phyloP scores from a whole-genome alignment of 2,113 vertebrate species.

The Tragelaphus strepsiceros region DNA sequence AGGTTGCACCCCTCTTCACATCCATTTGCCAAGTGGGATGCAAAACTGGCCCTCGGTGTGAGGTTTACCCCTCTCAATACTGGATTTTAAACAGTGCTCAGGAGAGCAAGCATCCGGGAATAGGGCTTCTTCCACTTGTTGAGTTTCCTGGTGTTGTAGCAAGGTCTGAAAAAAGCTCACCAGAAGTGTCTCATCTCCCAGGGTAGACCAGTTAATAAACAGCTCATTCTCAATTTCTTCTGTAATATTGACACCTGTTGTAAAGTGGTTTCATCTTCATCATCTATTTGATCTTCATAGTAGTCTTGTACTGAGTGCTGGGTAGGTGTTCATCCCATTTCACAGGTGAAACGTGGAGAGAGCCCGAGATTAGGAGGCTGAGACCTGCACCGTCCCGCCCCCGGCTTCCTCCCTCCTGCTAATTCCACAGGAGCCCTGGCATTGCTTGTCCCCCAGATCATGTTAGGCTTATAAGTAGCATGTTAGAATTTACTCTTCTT shows the following conservation, averaged over 20 bases:
- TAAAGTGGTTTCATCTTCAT: not conserved
- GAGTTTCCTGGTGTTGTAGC: not conserved
- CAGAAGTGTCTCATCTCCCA: not conserved
- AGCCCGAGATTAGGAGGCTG: not conserved
- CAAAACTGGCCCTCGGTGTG: not conserved
- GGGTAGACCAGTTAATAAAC: not conserved
- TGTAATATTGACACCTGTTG: not conserved
- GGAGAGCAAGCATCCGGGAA: not conserved
- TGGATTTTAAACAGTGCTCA: not conserved
- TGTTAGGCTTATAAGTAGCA: not conserved
- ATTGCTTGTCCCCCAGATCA: not conserved
- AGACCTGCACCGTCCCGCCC: not conserved
- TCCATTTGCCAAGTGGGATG: not conserved
- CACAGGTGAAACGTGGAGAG: not conserved
- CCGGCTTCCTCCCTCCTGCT: not conserved
- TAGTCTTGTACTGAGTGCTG: not conserved
- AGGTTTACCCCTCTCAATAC: not conserved
- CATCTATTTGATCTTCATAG: not conserved
- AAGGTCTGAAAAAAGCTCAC: not conserved
- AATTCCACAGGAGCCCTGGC: not conserved
- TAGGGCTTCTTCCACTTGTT: not conserved
- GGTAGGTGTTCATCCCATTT: not conserved
- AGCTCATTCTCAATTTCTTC: not conserved
- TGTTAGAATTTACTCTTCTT: not conserved
- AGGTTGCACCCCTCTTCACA: not conserved